Conservation (phyloP, 2,888 invertebrate species). For the Choristoneura rosaceana region DNA sequence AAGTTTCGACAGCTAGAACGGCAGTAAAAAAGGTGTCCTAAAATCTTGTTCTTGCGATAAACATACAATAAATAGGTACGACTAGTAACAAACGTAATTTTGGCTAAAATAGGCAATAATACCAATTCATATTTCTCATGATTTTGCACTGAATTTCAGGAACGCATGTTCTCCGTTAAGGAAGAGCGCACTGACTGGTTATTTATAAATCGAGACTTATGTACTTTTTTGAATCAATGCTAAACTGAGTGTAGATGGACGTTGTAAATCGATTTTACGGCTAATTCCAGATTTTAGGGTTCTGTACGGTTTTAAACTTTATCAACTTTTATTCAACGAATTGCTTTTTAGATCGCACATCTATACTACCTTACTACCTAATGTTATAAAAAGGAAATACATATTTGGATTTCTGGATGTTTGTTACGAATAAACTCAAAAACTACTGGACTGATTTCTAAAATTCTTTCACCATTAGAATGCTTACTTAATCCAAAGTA, state of each 20-base stretch:
- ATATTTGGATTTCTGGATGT: no score
- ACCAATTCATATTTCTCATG: background rate
- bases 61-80: no score
- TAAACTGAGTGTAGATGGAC: constrained; percentile 10
- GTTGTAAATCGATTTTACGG: constrained; percentile 14
- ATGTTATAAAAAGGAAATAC: no score
- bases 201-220: constrained; percentile 26
- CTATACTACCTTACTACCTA: no score
- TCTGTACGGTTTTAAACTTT: background rate
- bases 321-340: background rate
- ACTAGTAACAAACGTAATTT: background rate
- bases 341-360: no score
- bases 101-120: background rate
- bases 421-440: no score
- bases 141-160: background rate
- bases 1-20: background rate
- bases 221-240: constrained; percentile 17
- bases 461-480: no score
- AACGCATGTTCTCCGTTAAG: constrained; percentile 6
- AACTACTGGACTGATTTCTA: no score
- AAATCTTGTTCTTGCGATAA: no score
- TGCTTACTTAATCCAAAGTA: no score
- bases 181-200: constrained; percentile 10
- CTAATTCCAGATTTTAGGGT: background rate
- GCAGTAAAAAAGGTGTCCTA: no score